phyloP scores from a whole-genome alignment of 2,797 vertebrate genomes.

The Gymnothorax javanicus region DNA sequence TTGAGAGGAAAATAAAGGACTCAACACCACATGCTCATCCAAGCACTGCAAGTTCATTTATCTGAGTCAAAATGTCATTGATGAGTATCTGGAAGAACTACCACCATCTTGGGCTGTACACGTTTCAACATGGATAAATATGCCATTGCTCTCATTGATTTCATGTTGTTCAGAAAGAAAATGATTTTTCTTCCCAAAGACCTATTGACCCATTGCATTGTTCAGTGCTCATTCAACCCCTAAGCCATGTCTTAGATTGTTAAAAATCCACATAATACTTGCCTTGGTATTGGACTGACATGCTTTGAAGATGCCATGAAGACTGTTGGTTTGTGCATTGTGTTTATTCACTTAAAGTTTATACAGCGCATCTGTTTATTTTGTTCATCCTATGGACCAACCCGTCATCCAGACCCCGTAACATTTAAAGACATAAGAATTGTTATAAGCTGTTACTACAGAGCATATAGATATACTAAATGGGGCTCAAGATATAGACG shows the following conservation, averaged over 20 bases:
- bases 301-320: background rate
- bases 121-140: background rate
- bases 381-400: background rate
- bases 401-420: background rate
- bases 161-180: background rate
- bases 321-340: background rate
- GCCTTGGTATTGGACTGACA: background rate
- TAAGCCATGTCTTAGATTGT: constrained; percentile 4
- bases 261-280: background rate
- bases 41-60: background rate
- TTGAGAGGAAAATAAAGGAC: constrained; percentile 52
- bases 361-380: background rate
- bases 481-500: background rate
- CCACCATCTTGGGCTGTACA: background rate
- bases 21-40: background rate
- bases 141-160: background rate
- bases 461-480: background rate
- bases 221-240: background rate
- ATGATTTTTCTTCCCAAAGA: background rate
- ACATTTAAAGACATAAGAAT: background rate
- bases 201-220: background rate
- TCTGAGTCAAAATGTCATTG: constrained; percentile 20
- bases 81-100: background rate
- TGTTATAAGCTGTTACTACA: background rate
- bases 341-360: background rate